A percentile compares a stretch with the other conserved stretches of the same genome.
These are phyloP conservation scores for Ceyx margarethae DNA, from an alignment of 2,113 vertebrate species.

Conservation along the genomic window DNA sequence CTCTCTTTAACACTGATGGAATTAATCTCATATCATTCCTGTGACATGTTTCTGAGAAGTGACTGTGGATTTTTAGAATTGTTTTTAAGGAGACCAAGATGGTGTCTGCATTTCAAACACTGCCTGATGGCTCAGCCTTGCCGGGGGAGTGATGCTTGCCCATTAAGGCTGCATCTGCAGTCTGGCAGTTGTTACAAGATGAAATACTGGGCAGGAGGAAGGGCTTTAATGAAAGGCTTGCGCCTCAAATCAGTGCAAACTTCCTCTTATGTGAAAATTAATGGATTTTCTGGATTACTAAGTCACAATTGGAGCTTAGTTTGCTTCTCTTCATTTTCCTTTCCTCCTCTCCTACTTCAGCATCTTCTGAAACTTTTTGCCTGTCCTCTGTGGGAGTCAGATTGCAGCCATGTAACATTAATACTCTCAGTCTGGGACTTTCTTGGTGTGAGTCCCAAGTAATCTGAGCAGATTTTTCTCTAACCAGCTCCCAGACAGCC, in stretches of 20 bases:
- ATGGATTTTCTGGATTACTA: not conserved
- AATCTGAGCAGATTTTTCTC: not conserved
- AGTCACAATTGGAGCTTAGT: not conserved
- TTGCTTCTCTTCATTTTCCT: not conserved
- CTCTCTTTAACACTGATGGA: not conserved
- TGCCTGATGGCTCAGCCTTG: not conserved
- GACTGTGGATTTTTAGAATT: not conserved
- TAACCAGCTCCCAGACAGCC: not conserved
- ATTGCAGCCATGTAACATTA: not conserved
- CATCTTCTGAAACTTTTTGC: not conserved
- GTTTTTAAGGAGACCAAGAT: not conserved
- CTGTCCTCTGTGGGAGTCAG: not conserved
- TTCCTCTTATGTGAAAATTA: constrained; percentile 5
- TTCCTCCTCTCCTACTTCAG: not conserved
- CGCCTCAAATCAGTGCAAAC: not conserved
- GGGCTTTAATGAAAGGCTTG: not conserved
- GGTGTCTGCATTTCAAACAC: not conserved
- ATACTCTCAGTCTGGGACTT: not conserved
- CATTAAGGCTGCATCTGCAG: constrained; percentile 17
- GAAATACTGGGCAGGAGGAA: not conserved
- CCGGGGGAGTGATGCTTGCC: not conserved
- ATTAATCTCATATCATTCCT: not conserved
- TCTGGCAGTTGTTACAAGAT: not conserved
- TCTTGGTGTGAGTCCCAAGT: not conserved
- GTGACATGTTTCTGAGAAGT: not conserved